These are phyloP conservation scores for Cichlasoma orientale DNA, from an alignment of 2,797 vertebrate genomes.

Conservation along the genomic window DNA sequence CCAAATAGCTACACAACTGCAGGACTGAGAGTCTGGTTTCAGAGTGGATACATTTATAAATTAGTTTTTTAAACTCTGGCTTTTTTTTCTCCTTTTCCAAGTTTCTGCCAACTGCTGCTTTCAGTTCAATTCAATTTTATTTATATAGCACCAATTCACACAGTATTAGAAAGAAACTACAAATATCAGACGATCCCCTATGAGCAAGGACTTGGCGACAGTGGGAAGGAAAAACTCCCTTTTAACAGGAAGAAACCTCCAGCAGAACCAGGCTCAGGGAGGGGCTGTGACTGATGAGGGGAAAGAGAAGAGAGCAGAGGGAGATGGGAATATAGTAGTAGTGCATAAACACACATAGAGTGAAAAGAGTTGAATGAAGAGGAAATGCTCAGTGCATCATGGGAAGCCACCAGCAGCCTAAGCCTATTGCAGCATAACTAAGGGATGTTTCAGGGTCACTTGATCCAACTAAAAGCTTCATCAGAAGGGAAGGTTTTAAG, in stretches of 20 bases:
- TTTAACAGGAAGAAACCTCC: background rate
- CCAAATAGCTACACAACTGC: background rate
- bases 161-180: background rate
- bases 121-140: too few species aligned
- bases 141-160: too few species aligned
- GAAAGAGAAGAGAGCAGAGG: background rate
- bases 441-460: background rate
- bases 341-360: background rate
- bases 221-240: background rate
- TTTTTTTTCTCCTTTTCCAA: background rate
- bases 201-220: background rate
- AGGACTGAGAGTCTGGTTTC: background rate
- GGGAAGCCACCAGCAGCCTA: background rate
- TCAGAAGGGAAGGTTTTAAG: background rate
- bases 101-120: background rate
- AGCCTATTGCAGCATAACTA: background rate
- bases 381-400: too few species aligned
- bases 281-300: background rate
- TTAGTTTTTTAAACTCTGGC: too few species aligned
- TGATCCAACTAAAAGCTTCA: background rate
- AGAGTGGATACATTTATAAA: rapidly evolving
- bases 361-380: background rate
- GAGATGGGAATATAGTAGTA: background rate
- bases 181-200: rapidly evolving
- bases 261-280: rapidly evolving